phyloP scores from a whole-genome alignment of 2,113 vertebrate genomes.

The Tor tambroides region DNA sequence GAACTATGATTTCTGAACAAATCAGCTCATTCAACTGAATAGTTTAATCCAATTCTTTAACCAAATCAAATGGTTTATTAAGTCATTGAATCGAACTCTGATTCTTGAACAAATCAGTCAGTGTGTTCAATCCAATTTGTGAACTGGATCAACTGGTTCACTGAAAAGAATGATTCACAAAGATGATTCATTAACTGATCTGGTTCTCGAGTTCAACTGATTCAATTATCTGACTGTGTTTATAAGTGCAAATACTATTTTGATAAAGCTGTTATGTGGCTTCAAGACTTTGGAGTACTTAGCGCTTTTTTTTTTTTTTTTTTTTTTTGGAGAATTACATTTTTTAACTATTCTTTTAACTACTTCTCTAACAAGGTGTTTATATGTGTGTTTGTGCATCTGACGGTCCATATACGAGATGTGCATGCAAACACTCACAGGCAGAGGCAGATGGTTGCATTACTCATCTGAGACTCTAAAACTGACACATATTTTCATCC shows the following conservation, averaged over 20 bases:
- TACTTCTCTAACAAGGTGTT: slow-evolving; percentile 28
- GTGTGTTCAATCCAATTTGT: neutral
- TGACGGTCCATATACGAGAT: slow-evolving; percentile 8
- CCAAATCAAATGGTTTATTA: neutral
- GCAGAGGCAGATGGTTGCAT: slow-evolving; percentile 48
- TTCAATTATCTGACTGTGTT: neutral
- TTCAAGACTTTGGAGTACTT: neutral
- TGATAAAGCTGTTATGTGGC: neutral
- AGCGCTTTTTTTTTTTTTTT: neutral
- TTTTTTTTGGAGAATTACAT: neutral
- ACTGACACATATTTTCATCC: slow-evolving; percentile 46
- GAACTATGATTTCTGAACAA: neutral
- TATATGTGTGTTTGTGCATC: slow-evolving; percentile 1
- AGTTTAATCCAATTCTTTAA: neutral
- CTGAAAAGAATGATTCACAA: neutral
- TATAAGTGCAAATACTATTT: neutral
- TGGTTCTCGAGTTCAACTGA: neutral
- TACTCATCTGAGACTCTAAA: slow-evolving; percentile 46
- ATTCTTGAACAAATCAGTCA: neutral
- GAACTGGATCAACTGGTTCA: neutral
- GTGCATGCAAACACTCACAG: slow-evolving; percentile 3
- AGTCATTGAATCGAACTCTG: neutral
- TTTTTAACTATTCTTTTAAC: neutral
- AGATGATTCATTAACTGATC: neutral
- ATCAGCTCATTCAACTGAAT: neutral